Percentiles rank a stretch among this genome's conserved stretches.
phyloP scores from a whole-genome alignment of 2,888 invertebrate genomes.

The Protophormia terraenovae region DNA sequence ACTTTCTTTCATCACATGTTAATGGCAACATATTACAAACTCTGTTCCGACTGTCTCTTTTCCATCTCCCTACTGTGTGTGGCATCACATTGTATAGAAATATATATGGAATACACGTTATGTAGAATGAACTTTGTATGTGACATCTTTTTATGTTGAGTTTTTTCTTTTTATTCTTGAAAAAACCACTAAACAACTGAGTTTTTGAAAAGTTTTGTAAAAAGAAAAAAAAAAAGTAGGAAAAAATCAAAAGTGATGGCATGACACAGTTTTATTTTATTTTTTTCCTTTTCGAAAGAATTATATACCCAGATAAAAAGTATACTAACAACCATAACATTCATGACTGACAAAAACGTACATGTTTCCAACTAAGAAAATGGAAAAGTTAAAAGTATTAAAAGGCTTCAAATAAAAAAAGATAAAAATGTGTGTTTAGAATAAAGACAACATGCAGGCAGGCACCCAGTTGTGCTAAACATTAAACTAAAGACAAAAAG shows the following conservation, averaged over 20 bases:
- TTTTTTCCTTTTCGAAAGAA: background rate
- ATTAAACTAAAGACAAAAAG: slow-evolving; percentile 2
- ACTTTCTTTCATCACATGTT: slow-evolving; percentile 43
- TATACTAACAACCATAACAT: slow-evolving; percentile 45
- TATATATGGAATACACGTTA: slow-evolving; percentile 47
- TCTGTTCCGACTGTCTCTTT: background rate
- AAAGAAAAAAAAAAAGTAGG: background rate
- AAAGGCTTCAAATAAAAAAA: slow-evolving; percentile 44
- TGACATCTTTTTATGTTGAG: slow-evolving; percentile 33
- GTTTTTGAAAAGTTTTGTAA: slow-evolving; percentile 56
- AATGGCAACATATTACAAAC: background rate
- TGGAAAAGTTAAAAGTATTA: slow-evolving; percentile 50
- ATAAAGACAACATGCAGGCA: slow-evolving; percentile 30
- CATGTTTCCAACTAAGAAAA: slow-evolving; percentile 41
- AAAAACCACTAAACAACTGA: slow-evolving; percentile 57
- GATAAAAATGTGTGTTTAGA: slow-evolving; percentile 42
- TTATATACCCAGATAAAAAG: background rate
- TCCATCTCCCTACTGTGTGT: background rate
- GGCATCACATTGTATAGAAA: background rate
- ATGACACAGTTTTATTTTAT: slow-evolving; percentile 67
- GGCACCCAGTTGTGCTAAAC: background rate
- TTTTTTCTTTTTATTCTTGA: slow-evolving; percentile 16
- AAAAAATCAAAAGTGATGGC: slow-evolving; percentile 56
- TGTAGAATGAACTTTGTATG: slow-evolving; percentile 56
- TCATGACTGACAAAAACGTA: slow-evolving; percentile 45